Evolutionary conservation across 35 echinoderm and acorn worm genomes (phyloP).

Genomic region (Amphiura filiformis): DNA sequence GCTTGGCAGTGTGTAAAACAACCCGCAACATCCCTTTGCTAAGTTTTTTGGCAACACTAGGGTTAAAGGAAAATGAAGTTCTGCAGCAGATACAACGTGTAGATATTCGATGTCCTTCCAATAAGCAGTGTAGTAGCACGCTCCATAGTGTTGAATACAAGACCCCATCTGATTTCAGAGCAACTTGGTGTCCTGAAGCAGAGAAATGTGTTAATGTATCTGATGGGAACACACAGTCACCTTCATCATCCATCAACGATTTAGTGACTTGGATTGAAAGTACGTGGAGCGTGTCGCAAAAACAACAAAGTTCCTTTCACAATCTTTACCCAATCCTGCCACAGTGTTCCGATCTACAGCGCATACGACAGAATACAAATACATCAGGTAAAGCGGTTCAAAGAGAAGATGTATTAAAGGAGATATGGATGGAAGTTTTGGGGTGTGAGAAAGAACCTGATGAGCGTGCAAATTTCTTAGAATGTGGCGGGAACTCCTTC

Average conservation of each 20-base stretch:
- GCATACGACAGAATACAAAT: not conserved
- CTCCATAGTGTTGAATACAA: not conserved
- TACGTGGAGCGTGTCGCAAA: slow-evolving; percentile 3
- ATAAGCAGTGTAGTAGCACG: not conserved
- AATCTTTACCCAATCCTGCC: slow-evolving; percentile 2
- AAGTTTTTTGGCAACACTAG: not conserved
- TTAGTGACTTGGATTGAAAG: not conserved
- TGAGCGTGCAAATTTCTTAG: not conserved
- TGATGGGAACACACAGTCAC: not conserved
- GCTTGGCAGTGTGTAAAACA: not conserved
- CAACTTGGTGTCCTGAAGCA: not conserved
- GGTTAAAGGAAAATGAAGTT: not conserved
- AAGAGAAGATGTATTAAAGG: slow-evolving; percentile 3
- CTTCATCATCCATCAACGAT: not conserved
- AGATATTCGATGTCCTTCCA: not conserved
- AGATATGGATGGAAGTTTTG: not conserved
- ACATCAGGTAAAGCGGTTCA: not conserved
- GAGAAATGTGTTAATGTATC: not conserved
- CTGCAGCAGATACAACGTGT: not conserved
- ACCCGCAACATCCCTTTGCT: not conserved
- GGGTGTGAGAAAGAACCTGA: not conserved
- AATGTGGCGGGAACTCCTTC: slow-evolving; percentile 13
- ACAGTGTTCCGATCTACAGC: not conserved
- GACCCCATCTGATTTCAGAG: not conserved
- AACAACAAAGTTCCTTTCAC: not conserved